Percentiles rank a stretch among this genome's conserved stretches.
Evolutionary conservation across 2,888 invertebrate genomes (phyloP).

Genomic region (Pachydiplax longipennis): DNA sequence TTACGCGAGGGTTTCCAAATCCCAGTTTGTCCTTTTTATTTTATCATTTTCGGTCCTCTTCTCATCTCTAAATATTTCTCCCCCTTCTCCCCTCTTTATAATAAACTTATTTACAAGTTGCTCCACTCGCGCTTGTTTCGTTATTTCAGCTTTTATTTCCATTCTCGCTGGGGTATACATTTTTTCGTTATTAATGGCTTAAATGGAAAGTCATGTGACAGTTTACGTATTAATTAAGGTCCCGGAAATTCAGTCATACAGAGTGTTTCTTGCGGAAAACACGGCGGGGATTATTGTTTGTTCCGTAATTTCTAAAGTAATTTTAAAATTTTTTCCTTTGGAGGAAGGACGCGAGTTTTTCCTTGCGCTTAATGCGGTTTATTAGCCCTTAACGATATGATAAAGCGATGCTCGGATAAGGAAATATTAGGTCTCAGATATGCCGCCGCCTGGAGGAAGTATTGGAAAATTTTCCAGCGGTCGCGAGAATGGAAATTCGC

Average conservation of each 20-base stretch:
- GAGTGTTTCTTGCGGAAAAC: constrained; percentile 3
- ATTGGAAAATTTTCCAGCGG: no score
- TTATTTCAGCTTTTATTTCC: background rate
- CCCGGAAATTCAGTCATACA: background rate
- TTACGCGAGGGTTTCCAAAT: background rate
- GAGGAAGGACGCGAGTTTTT: background rate
- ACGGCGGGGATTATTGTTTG: background rate
- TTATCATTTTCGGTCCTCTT: constrained; percentile 8
- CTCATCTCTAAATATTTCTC: constrained; percentile 7
- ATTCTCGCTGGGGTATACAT: background rate
- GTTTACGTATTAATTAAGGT: constrained; percentile 38
- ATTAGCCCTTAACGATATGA: background rate
- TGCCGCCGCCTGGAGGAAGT: no score
- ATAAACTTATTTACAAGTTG: constrained; percentile 36
- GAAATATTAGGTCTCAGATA: background rate
- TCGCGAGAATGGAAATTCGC: no score
- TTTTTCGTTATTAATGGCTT: constrained; percentile 27
- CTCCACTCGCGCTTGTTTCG: background rate
- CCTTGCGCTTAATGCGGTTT: background rate
- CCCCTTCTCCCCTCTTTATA: background rate
- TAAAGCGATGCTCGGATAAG: background rate
- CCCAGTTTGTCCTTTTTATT: constrained; percentile 2
- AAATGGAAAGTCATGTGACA: constrained; percentile 42
- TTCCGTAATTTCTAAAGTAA: background rate
- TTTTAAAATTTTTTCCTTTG: background rate